Conservation (phyloP, 2,888 invertebrate species). For the Protophormia terraenovae region DNA sequence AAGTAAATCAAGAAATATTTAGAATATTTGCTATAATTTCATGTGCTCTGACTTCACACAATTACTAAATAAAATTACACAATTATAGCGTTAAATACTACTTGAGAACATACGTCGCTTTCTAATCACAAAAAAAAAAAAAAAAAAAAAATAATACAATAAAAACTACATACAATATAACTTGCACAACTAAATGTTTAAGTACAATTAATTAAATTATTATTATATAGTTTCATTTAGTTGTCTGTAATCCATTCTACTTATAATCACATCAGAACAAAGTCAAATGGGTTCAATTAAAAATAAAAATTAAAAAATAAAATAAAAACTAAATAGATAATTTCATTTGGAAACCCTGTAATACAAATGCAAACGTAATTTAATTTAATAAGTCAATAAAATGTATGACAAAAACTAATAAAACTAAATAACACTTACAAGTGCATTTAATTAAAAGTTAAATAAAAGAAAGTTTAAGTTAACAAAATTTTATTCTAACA, state of each 20-base stretch:
- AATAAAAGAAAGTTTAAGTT: too few relatives aligned
- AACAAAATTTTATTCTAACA: too few relatives aligned
- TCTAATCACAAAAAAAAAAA: neutral
- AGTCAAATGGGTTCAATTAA: slow-evolving; percentile 55
- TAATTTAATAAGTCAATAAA: slow-evolving; percentile 18
- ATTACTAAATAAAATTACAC: neutral
- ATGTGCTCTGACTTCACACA: too few relatives aligned
- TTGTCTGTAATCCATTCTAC: slow-evolving; percentile 16
- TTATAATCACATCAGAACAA: slow-evolving; percentile 25
- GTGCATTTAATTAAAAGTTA: too few relatives aligned
- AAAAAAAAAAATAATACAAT: neutral
- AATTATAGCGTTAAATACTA: neutral
- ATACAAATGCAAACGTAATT: neutral
- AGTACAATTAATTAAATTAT: slow-evolving; percentile 40
- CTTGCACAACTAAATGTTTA: neutral
- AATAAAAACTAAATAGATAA: slow-evolving; percentile 10
- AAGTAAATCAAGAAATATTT: too few relatives aligned
- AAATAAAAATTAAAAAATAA: neutral
- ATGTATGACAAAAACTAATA: neutral
- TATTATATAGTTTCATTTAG: slow-evolving; percentile 36
- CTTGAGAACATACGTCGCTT: neutral
- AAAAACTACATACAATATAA: neutral
- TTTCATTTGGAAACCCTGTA: slow-evolving; percentile 19
- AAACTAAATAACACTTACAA: neutral
- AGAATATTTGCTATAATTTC: too few relatives aligned